phyloP scores from a whole-genome alignment of 2,113 vertebrate species.

The Talpa occidentalis region DNA sequence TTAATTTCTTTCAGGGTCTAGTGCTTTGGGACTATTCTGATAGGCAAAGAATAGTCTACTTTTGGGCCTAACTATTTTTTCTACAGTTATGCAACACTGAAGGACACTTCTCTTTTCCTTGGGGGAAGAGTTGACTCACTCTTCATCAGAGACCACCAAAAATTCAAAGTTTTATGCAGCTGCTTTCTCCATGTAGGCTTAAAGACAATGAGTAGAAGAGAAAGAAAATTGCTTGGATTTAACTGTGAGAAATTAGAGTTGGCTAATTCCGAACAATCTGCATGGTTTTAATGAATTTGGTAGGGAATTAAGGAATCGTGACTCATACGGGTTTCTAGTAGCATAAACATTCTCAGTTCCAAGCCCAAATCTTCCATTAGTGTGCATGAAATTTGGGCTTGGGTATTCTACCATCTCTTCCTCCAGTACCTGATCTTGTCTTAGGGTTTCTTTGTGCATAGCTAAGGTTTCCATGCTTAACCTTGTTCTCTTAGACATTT shows the following conservation, averaged over 20 bases:
- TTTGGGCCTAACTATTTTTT: slow-evolving; percentile 1
- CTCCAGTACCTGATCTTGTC: background rate
- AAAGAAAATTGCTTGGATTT: background rate
- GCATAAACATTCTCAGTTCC: background rate
- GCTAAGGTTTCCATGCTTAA: background rate
- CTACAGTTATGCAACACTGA: background rate
- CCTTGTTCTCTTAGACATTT: background rate
- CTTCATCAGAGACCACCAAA: background rate
- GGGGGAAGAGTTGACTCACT: background rate
- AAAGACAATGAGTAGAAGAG: background rate
- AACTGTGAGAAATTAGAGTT: background rate
- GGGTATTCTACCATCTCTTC: background rate
- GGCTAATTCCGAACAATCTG: background rate
- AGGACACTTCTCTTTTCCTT: background rate
- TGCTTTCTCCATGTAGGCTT: background rate
- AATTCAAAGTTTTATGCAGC: background rate
- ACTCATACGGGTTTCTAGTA: background rate
- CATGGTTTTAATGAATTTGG: background rate
- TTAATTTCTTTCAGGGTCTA: background rate
- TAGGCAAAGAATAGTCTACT: background rate
- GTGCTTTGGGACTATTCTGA: background rate
- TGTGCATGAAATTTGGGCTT: background rate
- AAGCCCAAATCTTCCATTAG: background rate
- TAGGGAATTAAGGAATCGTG: background rate
- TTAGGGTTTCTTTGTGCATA: background rate